A percentile compares a stretch with the other conserved stretches of the same genome.
phyloP scores from a whole-genome alignment of 1,140 invertebrate genomes.

The Lordiphosa clarofinis region DNA sequence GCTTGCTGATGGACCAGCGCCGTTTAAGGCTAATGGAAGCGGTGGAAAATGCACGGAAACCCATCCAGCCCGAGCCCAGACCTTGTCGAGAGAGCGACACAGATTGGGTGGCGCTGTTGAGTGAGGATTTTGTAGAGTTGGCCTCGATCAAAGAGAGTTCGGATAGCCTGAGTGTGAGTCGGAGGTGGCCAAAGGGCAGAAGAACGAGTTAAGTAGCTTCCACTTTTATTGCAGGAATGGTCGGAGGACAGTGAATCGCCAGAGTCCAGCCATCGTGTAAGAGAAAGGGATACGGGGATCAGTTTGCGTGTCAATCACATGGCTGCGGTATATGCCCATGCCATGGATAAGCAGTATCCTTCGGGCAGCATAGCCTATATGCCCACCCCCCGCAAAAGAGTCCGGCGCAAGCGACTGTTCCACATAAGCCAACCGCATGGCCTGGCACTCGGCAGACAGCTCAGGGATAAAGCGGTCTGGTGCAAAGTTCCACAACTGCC shows the following conservation, averaged over 20 bases:
- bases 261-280: neutral
- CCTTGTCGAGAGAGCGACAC: constrained; percentile 10
- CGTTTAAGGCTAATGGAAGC: neutral
- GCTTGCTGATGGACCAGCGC: constrained; percentile 16
- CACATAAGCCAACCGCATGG: constrained; percentile 7
- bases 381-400: neutral
- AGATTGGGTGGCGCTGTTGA: constrained; percentile 33
- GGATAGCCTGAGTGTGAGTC: constrained; percentile 28
- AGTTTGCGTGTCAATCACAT: constrained; percentile 9
- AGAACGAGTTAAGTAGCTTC: neutral
- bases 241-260: constrained; percentile 14
- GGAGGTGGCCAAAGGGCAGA: too few relatives aligned
- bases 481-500: constrained; percentile 9
- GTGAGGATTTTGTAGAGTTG: constrained; percentile 36
- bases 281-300: neutral
- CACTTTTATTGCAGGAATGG: constrained; percentile 33
- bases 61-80: too few relatives aligned
- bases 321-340: constrained; percentile 9
- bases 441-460: neutral
- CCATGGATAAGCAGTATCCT: neutral
- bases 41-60: neutral
- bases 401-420: neutral
- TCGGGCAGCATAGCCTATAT: constrained; percentile 7
- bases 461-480: neutral
- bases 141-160: neutral